Base-by-base conservation (phyloP, 2,888 invertebrate genomes). In the Corbicula japonica region DNA sequence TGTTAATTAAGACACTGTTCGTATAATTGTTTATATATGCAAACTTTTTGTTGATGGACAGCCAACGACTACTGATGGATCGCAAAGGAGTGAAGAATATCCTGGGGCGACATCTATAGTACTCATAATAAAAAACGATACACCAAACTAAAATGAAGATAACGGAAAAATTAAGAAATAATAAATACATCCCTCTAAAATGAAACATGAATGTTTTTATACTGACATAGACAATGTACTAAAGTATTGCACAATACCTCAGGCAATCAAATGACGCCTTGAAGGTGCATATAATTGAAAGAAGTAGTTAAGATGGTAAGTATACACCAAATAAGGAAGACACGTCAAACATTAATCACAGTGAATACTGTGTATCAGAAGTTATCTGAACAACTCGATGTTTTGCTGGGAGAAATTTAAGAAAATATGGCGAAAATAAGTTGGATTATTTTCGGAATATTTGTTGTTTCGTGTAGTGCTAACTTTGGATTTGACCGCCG, bases 401-500 rank as follows among this genome's bases (percentile, higher is more conserved):
- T 23, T 65, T 38, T 65, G 52, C 50, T 23, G 35, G 32, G 65
- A 50, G 35, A 52, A 48, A 35, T 23, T 30, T 62, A n/a, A 62
- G 38, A 61, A 4, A 77, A 78, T 38, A 80, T 80, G 80, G 80
- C 80, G 72, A 69, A 63, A 41, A 44, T 76, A 52, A 60, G 52
- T 21, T 69, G 72, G 76, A 69, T 80, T 54, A 68, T 80, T 76
- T 62, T 80, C 68, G 80, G 58, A 50, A 52, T 76, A 52, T 62
- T 72, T 69, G 69, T 76, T 28, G 76, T 46, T 46, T 76, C 58
- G 10, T 68, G 69, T 56, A 72, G 72, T 44, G 80, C 76, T 23
- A 76, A 80, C 28, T 73, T 73, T 46, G 76, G 80, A 65, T 71
- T 75, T 65, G 58, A 76, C 34, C 72, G 60, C 10, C 48, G 60